These are phyloP conservation scores for Lepeophtheirus salmonis DNA, from an alignment of 1,140 invertebrate species.

Conservation along the genomic window DNA sequence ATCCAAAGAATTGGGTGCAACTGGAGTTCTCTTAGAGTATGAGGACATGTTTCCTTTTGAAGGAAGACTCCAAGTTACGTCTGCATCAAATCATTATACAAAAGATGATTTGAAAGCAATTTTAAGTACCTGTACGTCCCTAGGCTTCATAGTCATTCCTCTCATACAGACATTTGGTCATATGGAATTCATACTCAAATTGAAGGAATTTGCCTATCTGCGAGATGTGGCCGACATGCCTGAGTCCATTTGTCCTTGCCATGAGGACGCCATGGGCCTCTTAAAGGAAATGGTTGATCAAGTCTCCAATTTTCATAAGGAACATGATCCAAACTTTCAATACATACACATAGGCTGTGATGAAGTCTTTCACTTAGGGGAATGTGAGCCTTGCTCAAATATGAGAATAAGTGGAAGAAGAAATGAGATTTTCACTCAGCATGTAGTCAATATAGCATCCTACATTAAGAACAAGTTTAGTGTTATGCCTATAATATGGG, in stretches of 20 bases:
- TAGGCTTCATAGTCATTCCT: constrained; percentile 33
- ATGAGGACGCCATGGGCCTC: constrained; percentile 30
- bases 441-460: constrained; percentile 30
- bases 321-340: constrained; percentile 30
- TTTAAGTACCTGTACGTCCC: constrained; percentile 28
- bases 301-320: constrained; percentile 27
- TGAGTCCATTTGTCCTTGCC: constrained; percentile 33
- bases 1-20: constrained; percentile 43
- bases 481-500: constrained; percentile 43
- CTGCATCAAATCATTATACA: constrained; percentile 35
- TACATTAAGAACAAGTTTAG: constrained; percentile 29
- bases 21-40: constrained; percentile 33
- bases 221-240: constrained; percentile 35
- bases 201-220: constrained; percentile 31
- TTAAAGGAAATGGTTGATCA: constrained; percentile 37
- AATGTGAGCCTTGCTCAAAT: constrained; percentile 47
- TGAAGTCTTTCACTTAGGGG: constrained; percentile 49
- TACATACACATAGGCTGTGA: constrained; percentile 42
- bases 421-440: constrained; percentile 32
- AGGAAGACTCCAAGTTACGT: constrained; percentile 32
- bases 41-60: constrained; percentile 36
- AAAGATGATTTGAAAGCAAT: constrained; percentile 29
- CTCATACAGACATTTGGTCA: constrained; percentile 36
- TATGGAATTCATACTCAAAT: constrained; percentile 37
- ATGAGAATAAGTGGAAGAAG: constrained; percentile 30